A percentile compares a stretch with the other conserved stretches of the same genome.
Conservation (phyloP, 1,140 invertebrate species). For the Diabrotica virgifera region DNA sequence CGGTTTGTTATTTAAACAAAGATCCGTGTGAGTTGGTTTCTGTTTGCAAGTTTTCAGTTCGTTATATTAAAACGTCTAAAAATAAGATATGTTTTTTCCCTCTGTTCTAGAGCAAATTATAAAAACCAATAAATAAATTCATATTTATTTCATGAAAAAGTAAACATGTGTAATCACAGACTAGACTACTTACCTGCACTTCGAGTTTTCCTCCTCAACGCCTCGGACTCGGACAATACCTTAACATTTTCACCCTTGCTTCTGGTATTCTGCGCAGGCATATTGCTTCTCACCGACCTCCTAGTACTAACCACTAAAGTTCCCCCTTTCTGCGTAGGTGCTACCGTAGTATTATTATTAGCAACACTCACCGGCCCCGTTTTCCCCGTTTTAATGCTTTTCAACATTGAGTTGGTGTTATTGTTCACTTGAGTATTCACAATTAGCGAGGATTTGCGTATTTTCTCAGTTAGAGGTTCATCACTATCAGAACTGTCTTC, state of each 20-base stretch:
- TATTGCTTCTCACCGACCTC: constrained; percentile 36
- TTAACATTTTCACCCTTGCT: constrained; percentile 41
- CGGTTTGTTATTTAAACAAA: too few species aligned
- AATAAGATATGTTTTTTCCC: too few species aligned
- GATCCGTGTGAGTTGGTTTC: too few species aligned
- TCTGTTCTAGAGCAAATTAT: too few species aligned
- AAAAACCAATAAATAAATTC: too few species aligned
- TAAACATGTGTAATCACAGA: neutral
- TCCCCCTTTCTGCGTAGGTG: neutral
- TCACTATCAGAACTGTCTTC: constrained; percentile 72
- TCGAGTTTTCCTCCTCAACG: constrained; percentile 58
- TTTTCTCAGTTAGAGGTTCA: constrained; percentile 74
- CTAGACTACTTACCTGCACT: constrained; percentile 56
- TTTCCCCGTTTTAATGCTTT: neutral
- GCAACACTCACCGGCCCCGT: constrained; percentile 27
- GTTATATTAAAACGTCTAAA: too few species aligned
- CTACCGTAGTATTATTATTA: constrained; percentile 22
- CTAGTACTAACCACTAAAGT: constrained; percentile 41
- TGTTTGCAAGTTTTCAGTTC: too few species aligned
- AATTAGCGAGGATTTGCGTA: constrained; percentile 51
- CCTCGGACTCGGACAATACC: constrained; percentile 32
- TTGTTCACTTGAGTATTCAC: constrained; percentile 16
- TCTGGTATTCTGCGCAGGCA: constrained; percentile 41
- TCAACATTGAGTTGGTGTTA: constrained; percentile 6
- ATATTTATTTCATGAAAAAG: too few species aligned